Evolutionary conservation across 2,888 invertebrate genomes (phyloP).

Genomic region (Brachyptera putata): DNA sequence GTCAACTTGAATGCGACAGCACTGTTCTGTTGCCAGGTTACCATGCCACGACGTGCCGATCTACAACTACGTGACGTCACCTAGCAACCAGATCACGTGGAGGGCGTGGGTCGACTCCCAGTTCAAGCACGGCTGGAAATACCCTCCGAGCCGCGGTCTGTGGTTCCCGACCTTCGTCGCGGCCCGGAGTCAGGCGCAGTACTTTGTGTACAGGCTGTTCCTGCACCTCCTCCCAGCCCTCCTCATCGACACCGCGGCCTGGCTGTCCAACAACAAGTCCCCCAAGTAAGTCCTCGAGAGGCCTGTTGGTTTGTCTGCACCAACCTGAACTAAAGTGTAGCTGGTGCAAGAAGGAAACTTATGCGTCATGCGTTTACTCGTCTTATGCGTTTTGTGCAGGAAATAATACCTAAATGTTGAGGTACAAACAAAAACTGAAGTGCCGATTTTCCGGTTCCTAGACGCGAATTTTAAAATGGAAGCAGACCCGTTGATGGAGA

Average conservation of each 20-base stretch:
- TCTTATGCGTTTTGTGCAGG: too few species aligned
- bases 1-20: too few species aligned
- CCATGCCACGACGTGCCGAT: constrained; percentile 50
- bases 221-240: constrained; percentile 70
- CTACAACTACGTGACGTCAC: constrained; percentile 83
- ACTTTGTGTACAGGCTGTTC: constrained; percentile 55
- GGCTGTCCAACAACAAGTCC: constrained; percentile 62
- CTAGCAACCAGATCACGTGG: constrained; percentile 78
- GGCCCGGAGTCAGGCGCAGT: constrained; percentile 51
- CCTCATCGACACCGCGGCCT: constrained; percentile 57
- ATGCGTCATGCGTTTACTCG: too few species aligned
- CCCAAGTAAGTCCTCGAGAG: background rate
- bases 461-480: too few species aligned
- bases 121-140: constrained; percentile 47
- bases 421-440: too few species aligned
- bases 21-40: constrained; percentile 33
- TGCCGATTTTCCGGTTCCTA: too few species aligned
- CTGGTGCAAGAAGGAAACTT: too few species aligned
- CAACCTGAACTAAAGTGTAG: too few species aligned
- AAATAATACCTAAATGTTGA: too few species aligned
- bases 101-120: constrained; percentile 56
- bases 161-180: constrained; percentile 54
- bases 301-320: too few species aligned
- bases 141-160: constrained; percentile 30
- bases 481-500: too few species aligned